Percentiles rank a stretch among this genome's conserved stretches.
phyloP scores from a whole-genome alignment of 1,140 invertebrate genomes.

The Heliothis virescens region DNA sequence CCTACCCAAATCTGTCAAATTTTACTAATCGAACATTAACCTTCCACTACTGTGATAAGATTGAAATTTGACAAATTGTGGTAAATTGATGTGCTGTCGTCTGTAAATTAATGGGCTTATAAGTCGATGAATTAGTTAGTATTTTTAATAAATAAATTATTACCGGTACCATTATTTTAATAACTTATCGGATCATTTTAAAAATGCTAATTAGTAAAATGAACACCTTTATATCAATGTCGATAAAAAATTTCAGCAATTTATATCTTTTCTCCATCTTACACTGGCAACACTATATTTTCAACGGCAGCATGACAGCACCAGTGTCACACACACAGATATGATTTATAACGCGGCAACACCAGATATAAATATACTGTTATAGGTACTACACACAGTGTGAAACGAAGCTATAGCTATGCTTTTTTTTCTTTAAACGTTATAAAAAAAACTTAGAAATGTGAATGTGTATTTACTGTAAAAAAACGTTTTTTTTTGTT shows the following conservation, averaged over 20 bases:
- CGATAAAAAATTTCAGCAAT: not conserved
- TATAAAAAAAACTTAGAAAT: not conserved
- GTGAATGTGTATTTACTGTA: not conserved
- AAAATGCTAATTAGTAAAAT: no score
- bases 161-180: no score
- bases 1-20: no score
- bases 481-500: not conserved
- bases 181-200: no score
- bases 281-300: slow-evolving; percentile 25
- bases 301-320: slow-evolving; percentile 28
- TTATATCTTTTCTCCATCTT: not conserved
- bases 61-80: no score
- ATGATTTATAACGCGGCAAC: slow-evolving; percentile 41
- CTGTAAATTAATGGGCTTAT: no score
- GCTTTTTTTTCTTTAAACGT: not conserved
- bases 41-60: no score
- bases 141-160: no score
- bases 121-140: no score
- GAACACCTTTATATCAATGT: not conserved
- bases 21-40: no score
- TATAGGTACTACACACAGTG: not conserved
- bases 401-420: not conserved
- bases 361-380: slow-evolving; percentile 34
- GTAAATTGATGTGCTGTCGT: no score
- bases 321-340: slow-evolving; percentile 32